Evolutionary conservation across 2,888 invertebrate species (phyloP), one percentile per base, ranked within the genome.

Genomic region (Matsumyia berberina): DNA sequence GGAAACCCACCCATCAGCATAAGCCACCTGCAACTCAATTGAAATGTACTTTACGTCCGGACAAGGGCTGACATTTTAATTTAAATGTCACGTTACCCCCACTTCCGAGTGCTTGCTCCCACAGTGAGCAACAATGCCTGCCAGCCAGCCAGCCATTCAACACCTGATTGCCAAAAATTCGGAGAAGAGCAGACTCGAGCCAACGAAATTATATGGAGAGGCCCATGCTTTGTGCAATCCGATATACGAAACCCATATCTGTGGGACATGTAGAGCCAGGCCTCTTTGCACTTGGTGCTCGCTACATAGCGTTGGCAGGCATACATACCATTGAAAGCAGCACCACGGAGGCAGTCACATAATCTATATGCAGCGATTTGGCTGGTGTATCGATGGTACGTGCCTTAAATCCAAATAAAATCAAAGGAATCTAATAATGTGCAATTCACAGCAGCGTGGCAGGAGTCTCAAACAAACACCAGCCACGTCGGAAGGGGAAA

Each of bases 361-460:
- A 58, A 24, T 58, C 58, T 69, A 42, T 70, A 78, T 78, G 80
- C 53, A 70, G 51, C 74, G 74, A 85, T 85, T 85, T 85, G 85
- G 85, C 76, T 85, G 74, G 80, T 70, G 85, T 85, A 85, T 85
- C 70, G 66, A 58, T 58, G 80, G 58, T 70, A 85, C 85, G 85
- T 85, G 85, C 80, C 66, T 70, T 58, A 85, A 70, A 85, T 76
- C 70, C 70, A 80, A 85, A 85, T 85, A 80, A 85, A 85, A 85
- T 80, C 85, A 76, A 85, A 85, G 80, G 55, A 85, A 85, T 85
- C 85, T 80, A 85, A 85, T 85, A 85, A 85, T 80, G 74, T 80
- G 80, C 74, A 80, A 64, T 69, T 72, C 78, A 66, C 66, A 46
- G 37, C 39, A 42, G 39, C 12, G 42, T 44, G 64, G 60, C 31